A percentile compares a stretch with the other conserved stretches of the same genome.
phyloP scores from a whole-genome alignment of 2,113 vertebrate genomes.

The Morphnarchus princeps region DNA sequence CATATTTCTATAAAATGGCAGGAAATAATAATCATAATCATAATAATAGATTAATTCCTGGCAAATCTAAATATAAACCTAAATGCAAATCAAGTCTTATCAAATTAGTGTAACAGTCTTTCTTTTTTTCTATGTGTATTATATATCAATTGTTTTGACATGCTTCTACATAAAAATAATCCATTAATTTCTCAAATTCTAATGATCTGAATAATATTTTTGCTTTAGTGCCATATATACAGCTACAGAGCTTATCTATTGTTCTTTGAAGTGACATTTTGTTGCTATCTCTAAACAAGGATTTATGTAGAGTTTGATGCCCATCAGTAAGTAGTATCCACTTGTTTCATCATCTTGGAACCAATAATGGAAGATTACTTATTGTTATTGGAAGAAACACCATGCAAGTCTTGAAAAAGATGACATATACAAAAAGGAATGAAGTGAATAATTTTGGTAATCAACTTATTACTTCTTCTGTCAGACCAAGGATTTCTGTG shows the following conservation, averaged over 20 bases:
- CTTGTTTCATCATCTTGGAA: neutral
- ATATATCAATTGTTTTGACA: neutral
- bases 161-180: neutral
- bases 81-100: neutral
- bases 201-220: neutral
- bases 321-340: neutral
- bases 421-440: neutral
- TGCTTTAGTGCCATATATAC: neutral
- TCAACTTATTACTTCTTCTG: neutral
- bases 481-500: neutral
- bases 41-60: neutral
- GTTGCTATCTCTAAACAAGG: neutral
- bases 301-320: neutral
- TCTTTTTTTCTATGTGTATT: neutral
- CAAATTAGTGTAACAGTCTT: neutral
- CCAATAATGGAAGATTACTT: neutral
- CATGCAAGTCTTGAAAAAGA: neutral
- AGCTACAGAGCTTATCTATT: neutral
- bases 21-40: neutral
- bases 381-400: neutral
- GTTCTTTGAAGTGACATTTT: neutral
- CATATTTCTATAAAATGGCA: neutral
- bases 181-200: neutral
- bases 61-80: neutral
- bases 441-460: neutral